Evolutionary conservation across 2,888 invertebrate genomes (phyloP), one percentile per base, ranked within the genome.

Genomic region (Bellardia bayeri): DNA sequence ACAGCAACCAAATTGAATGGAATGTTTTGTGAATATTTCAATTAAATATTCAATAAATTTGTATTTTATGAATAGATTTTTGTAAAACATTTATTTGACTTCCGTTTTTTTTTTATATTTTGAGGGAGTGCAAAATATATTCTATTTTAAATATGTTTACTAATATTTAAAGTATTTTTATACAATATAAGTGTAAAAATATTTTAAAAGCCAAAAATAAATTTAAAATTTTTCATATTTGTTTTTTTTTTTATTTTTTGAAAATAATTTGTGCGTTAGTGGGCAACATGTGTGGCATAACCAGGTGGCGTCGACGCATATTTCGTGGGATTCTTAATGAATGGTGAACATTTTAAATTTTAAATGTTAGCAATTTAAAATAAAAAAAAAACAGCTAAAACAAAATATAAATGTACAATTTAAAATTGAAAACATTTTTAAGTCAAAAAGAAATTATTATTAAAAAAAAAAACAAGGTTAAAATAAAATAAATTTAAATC

Each of bases 21-120:
- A 81, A 81, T 72, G 72, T 66, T 72, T 72, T 87, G 87, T 84
- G 83, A 87, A 84, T 81, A 80, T 76, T 76, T 80, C 63, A 80
- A 86, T 86, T 80, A 71, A 86, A 80, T 80, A 71, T 83, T 75
- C 40, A 80, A 83, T 71, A 80, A 80, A 63, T 61, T 56, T 69
- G 3, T 61, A 56, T 74, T 61, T 75, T 14, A 33, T 45, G 11
- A 6, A 51, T 51, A 8, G 7, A 51, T 9, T 63, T 68, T 80
- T 71, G 23, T 30, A 56, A 66, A 64, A 66, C 8, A 42, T 66
- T 54, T 37, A 72, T 71, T 23, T 66, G 49, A 42, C 13, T 56
- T 33, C 6, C 8, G 11, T 40, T 72, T 40, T 56, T 76, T 13
- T 49, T 49, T 13, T 4, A 33, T 33, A 6, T 37, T 37, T 37